A percentile compares a stretch with the other conserved stretches of the same genome.
phyloP scores from a whole-genome alignment of 2,888 invertebrate species.

The Smittia sp. region DNA sequence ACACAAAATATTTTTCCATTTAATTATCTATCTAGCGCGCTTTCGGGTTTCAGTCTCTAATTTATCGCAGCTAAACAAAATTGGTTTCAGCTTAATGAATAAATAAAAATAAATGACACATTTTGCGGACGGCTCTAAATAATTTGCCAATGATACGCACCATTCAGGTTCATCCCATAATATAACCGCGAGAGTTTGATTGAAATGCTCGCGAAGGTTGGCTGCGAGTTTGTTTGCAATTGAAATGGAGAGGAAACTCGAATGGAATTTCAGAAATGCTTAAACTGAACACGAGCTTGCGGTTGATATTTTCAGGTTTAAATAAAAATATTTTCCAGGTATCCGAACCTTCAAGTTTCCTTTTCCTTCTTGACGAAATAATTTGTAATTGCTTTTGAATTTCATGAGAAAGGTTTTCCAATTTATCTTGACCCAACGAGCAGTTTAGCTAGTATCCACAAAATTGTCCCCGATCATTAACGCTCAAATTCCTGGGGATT shows the following conservation, averaged over 20 bases:
- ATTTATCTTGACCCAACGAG: neutral
- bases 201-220: too few relatives aligned
- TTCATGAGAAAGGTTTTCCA: too few relatives aligned
- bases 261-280: too few relatives aligned
- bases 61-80: constrained; percentile 26
- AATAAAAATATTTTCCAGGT: too few relatives aligned
- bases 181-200: neutral
- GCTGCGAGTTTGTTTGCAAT: too few relatives aligned
- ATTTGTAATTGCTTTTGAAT: too few relatives aligned
- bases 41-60: constrained; percentile 14
- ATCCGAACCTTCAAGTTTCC: too few relatives aligned
- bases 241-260: too few relatives aligned
- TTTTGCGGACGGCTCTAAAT: constrained; percentile 1
- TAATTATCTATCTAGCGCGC: constrained; percentile 18
- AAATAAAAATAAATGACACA: constrained; percentile 31
- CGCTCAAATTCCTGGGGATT: constrained; percentile 7
- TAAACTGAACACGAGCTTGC: too few relatives aligned
- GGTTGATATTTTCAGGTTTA: too few relatives aligned
- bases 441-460: neutral
- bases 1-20: constrained; percentile 1
- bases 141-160: constrained; percentile 12
- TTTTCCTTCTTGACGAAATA: too few relatives aligned
- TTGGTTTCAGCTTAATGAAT: constrained; percentile 27
- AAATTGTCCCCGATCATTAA: neutral
- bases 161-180: neutral